phyloP scores from a whole-genome alignment of 2,113 vertebrate species.

The Dasyornis broadbenti region DNA sequence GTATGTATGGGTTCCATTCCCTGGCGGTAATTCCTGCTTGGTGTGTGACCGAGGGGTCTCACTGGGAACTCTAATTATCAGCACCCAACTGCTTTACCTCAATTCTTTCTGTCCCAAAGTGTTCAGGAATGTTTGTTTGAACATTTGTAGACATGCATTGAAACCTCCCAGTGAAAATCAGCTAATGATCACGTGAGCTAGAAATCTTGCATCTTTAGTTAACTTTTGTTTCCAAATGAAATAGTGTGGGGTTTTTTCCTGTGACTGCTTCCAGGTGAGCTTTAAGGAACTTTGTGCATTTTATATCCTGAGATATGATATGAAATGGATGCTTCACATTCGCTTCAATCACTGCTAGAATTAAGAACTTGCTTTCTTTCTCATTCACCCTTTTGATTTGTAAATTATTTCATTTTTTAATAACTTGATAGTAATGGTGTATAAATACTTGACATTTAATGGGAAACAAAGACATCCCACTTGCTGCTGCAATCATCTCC shows the following conservation, averaged over 20 bases:
- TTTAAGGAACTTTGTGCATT: background rate
- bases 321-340: background rate
- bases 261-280: background rate
- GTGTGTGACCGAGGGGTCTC: background rate
- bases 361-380: background rate
- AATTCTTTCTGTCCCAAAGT: background rate
- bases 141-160: background rate
- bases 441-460: constrained; percentile 14
- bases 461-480: constrained; percentile 14
- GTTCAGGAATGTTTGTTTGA: background rate
- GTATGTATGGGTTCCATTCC: constrained; percentile 66
- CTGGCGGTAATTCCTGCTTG: background rate
- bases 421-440: background rate
- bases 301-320: background rate
- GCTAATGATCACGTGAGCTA: background rate
- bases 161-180: background rate
- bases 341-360: background rate
- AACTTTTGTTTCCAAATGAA: background rate
- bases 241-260: background rate
- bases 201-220: background rate
- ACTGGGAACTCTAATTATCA: fast-evolving
- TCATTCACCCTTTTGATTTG: background rate
- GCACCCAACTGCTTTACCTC: background rate
- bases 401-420: background rate
- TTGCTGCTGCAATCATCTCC: constrained; percentile 76